Conservation (phyloP, 2,113 vertebrate genomes). For the Chauna torquata region DNA sequence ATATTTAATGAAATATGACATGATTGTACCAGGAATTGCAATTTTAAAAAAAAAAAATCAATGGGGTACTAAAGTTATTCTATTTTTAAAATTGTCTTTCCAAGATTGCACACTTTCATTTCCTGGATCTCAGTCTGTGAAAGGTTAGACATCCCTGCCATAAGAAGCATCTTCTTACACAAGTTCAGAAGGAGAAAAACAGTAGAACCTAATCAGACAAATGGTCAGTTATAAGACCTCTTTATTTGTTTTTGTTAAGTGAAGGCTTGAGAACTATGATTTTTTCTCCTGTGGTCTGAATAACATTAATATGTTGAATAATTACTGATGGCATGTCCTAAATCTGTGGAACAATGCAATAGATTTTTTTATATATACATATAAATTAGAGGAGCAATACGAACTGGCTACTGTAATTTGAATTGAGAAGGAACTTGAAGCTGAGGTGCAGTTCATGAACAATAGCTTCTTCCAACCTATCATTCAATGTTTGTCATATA, state of each 20-base stretch:
- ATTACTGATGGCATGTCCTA: neutral
- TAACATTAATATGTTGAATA: neutral
- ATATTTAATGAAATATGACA: neutral
- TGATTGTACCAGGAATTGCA: neutral
- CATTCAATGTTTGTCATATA: constrained; percentile 35
- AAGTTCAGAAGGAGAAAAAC: neutral
- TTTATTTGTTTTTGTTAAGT: neutral
- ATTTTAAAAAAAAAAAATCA: neutral
- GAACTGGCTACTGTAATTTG: neutral
- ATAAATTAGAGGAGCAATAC: neutral
- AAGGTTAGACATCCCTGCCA: neutral
- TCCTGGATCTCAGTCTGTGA: neutral
- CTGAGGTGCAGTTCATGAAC: neutral
- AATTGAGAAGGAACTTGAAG: neutral
- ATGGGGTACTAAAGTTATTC: neutral
- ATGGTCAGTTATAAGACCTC: neutral
- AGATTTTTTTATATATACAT: neutral
- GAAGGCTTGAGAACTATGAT: neutral
- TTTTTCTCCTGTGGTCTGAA: neutral
- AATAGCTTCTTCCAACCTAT: neutral
- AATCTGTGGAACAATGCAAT: neutral
- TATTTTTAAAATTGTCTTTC: neutral
- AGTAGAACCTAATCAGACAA: neutral
- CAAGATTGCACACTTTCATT: neutral
- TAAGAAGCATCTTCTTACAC: neutral